Conservation (phyloP, 1,140 invertebrate species). For the Megalonaias nervosa region DNA sequence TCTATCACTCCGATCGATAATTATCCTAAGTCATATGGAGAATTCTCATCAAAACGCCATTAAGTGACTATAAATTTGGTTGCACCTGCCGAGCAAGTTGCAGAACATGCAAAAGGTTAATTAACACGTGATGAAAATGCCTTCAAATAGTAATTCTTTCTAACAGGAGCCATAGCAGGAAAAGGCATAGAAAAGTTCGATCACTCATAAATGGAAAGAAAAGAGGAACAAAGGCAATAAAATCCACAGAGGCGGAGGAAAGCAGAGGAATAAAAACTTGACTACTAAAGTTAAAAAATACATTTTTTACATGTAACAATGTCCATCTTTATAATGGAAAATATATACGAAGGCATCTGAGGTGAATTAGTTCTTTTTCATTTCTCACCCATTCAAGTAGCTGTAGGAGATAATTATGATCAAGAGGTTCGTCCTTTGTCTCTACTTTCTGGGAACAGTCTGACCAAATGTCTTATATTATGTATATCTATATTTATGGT, state of each 20-base stretch:
- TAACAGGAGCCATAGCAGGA: neutral
- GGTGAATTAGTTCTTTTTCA: too few species aligned
- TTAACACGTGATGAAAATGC: neutral
- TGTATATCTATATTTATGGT: neutral
- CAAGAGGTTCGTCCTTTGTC: slow-evolving; percentile 39
- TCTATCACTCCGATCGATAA: too few species aligned
- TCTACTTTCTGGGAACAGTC: slow-evolving; percentile 29
- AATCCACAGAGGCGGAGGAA: neutral
- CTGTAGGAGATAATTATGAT: slow-evolving; percentile 20
- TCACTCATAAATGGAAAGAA: neutral
- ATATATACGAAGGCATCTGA: too few species aligned
- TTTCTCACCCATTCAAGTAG: neutral
- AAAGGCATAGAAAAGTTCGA: neutral
- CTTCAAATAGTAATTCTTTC: neutral
- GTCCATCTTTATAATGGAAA: too few species aligned
- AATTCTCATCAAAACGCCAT: too few species aligned
- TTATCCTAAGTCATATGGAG: too few species aligned
- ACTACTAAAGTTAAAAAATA: too few species aligned
- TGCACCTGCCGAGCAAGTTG: too few species aligned
- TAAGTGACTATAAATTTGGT: too few species aligned
- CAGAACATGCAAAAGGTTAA: too few species aligned
- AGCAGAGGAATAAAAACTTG: too few species aligned
- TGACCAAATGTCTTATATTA: slow-evolving; percentile 34
- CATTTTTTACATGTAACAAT: too few species aligned
- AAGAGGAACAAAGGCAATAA: neutral